Conservation (phyloP, 2,888 invertebrate genomes). For the Corbicula japonica region DNA sequence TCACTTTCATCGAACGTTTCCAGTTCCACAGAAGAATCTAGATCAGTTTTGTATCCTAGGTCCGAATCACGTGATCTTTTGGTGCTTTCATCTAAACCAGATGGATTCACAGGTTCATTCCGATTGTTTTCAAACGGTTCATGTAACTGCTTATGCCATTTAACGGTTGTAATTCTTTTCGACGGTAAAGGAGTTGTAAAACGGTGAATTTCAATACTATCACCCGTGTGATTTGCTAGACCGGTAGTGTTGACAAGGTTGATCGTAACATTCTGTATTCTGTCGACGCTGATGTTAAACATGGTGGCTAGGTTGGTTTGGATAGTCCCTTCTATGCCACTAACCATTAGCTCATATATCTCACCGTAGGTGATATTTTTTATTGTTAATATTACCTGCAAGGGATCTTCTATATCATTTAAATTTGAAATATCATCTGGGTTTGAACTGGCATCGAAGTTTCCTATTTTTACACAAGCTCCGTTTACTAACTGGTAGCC, state of each 20-base stretch:
- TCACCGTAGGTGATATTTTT: constrained; percentile 69
- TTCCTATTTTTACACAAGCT: constrained; percentile 52
- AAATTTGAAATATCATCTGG: constrained; percentile 44
- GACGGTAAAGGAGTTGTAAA: constrained; percentile 38
- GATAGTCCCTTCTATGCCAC: constrained; percentile 53
- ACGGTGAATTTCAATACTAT: constrained; percentile 48
- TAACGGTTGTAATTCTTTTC: background rate
- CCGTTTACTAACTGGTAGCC: constrained; percentile 66
- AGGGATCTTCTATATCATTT: constrained; percentile 57
- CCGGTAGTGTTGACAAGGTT: constrained; percentile 46
- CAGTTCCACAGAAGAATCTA: background rate
- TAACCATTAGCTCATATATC: constrained; percentile 42
- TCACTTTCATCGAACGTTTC: constrained; percentile 2
- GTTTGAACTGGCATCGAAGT: constrained; percentile 28
- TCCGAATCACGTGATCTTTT: constrained; percentile 10
- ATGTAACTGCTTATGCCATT: background rate
- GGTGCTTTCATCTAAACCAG: too few relatives aligned
- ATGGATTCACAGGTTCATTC: too few relatives aligned
- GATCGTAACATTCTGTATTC: constrained; percentile 71
- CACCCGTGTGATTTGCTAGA: constrained; percentile 14
- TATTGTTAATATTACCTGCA: constrained; percentile 63
- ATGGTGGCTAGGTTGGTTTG: constrained; percentile 50
- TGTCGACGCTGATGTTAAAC: constrained; percentile 68
- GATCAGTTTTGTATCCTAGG: background rate
- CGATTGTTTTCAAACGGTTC: too few relatives aligned